Evolutionary conservation across 2,113 vertebrate species (phyloP).

Genomic region (Petroica traversi): DNA sequence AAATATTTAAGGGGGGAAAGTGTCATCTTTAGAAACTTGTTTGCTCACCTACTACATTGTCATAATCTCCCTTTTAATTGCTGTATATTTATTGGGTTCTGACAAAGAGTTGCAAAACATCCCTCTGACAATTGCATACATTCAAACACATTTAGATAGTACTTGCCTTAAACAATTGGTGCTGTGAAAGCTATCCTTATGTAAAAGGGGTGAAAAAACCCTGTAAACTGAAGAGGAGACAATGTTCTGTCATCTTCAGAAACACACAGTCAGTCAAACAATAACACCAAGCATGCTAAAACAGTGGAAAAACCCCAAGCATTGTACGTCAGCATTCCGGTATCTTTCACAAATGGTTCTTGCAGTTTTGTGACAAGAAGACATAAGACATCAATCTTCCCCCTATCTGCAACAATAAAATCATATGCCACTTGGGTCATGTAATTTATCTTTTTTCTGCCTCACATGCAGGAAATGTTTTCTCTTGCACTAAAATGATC

Average conservation of each 20-base stretch:
- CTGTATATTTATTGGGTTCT: slow-evolving; percentile 54
- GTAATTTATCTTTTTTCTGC: not conserved
- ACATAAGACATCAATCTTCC: not conserved
- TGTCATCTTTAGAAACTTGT: slow-evolving; percentile 38
- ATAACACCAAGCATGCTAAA: slow-evolving; percentile 12
- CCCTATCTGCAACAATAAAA: not conserved
- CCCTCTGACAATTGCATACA: slow-evolving; percentile 51
- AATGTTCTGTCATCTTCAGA: slow-evolving; percentile 46
- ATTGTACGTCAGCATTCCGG: not conserved
- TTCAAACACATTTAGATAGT: slow-evolving; percentile 34
- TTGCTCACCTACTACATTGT: not conserved
- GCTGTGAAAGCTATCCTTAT: slow-evolving; percentile 56
- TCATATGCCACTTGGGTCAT: not conserved
- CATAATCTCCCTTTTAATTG: slow-evolving; percentile 16
- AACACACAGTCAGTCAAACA: slow-evolving; percentile 31
- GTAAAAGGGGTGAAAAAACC: slow-evolving; percentile 36
- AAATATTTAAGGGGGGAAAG: slow-evolving; percentile 24
- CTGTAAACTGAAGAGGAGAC: slow-evolving; percentile 38
- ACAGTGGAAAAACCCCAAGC: slow-evolving; percentile 53
- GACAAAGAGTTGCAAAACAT: slow-evolving; percentile 68
- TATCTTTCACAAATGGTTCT: not conserved
- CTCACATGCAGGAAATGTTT: not conserved
- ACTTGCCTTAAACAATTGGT: slow-evolving; percentile 29
- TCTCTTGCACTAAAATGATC: not conserved
- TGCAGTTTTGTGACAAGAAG: not conserved